Percentiles rank a stretch among this genome's conserved stretches.
These are phyloP conservation scores for Cynopterus sphinx DNA, from an alignment of 2,797 vertebrate genomes.

Conservation along the genomic window DNA sequence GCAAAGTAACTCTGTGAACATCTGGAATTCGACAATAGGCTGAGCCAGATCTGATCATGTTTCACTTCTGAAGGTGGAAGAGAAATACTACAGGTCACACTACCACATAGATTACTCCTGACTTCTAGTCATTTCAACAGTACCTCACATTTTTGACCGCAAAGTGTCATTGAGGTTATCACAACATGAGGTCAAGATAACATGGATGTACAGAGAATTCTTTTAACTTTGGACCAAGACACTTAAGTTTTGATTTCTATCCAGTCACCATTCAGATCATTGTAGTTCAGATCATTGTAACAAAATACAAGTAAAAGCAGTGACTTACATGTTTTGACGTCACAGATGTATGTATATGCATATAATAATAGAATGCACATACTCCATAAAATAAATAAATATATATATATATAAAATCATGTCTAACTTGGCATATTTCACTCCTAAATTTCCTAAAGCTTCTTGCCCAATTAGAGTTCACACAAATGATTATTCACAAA, in stretches of 20 bases:
- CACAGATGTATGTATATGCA: background rate
- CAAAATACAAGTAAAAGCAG: background rate
- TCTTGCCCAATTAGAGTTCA: background rate
- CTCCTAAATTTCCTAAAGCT: background rate
- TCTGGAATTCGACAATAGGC: constrained; percentile 40
- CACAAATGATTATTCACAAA: background rate
- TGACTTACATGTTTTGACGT: background rate
- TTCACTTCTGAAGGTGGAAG: constrained; percentile 48
- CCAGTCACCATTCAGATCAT: background rate
- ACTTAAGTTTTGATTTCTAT: background rate
- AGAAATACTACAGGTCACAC: background rate
- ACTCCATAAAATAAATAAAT: background rate
- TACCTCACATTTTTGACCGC: background rate
- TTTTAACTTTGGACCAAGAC: background rate
- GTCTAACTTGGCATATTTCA: background rate
- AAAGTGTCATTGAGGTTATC: background rate
- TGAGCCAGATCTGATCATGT: background rate
- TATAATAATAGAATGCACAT: background rate
- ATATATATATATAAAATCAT: background rate
- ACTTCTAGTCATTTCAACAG: background rate
- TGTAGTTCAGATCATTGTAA: background rate
- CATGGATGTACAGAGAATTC: background rate
- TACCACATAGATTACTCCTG: background rate
- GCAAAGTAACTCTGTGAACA: background rate
- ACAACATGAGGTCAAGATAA: background rate